Base-by-base conservation (phyloP, 35 echinoderm and acorn worm genomes). In the Apostichopus californicus region DNA sequence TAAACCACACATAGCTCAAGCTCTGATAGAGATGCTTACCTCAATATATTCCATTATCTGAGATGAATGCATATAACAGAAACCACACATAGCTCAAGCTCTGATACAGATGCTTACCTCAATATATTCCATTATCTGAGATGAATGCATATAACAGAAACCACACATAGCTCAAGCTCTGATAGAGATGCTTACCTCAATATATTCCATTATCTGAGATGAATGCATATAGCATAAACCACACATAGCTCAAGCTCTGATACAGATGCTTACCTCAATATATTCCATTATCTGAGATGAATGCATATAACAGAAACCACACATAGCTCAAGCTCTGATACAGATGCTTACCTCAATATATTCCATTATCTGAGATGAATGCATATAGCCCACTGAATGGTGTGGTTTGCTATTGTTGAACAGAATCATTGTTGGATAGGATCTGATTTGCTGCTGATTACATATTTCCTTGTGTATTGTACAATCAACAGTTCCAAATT, bases 401-500 rank as follows among this genome's bases (percentile, higher is more conserved):
- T 98, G 97, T 20, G 97, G 97, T 54, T 94, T 94, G 25, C 83
- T 96, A 66, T 82, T 20, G 56, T 98, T 98, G 63, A 90, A 98
- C 54, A 98, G 64, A 26, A 98, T 86, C 22, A 95, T 98, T 1
- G 97, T 98, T 23, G 97, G 97, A 89, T 96, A 98, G 5, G 97
- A 96, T 20, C 97, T 64, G 28, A 98, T 83, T 25, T 98, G 94
- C 52, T 98, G 85, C 46, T 96, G 93, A 18, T 86, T 91, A 79
- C 97, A 98, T 5, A 98, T 73, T 0, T 86, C 23, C 64, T 91
- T 63, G 84, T 98, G 97, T 14, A 94, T 92, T 75, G 97, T 98
- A 52, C 97, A 98, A 77, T 98, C 97, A 0, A 98, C 96, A 1
- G 97, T 98, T 14, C 97, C 97, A 93, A 98, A 98, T 72, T 96